These are phyloP conservation scores for Oxycera nigricornis DNA, from an alignment of 2,888 invertebrate species.

Conservation along the genomic window DNA sequence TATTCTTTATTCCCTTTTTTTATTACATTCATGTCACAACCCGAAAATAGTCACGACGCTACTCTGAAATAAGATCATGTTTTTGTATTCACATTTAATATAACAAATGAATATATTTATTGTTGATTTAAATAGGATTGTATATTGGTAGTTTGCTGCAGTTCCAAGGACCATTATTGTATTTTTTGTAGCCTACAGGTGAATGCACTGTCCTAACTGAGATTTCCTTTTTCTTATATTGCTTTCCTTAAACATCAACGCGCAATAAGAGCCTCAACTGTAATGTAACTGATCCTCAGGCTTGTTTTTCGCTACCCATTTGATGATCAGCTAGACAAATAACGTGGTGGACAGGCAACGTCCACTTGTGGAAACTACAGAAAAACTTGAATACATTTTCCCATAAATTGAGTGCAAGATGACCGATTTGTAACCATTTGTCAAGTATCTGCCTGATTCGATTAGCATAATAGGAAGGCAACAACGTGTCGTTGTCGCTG, in stretches of 20 bases:
- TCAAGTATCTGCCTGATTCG: constrained; percentile 41
- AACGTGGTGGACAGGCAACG: constrained; percentile 18
- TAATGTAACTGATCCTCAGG: constrained; percentile 11
- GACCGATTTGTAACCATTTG: constrained; percentile 42
- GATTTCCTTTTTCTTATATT: neutral
- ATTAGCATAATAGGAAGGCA: constrained; percentile 41
- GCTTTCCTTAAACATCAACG: neutral
- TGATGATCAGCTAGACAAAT: constrained; percentile 19
- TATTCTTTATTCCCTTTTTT: no score
- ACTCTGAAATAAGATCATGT: no score
- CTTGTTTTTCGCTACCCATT: neutral
- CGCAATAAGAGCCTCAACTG: neutral
- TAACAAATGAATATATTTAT: neutral
- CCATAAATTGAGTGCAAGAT: constrained; percentile 37
- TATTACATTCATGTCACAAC: no score
- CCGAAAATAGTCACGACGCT: no score
- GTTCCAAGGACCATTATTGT: no score
- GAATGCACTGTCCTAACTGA: neutral
- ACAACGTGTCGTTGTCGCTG: constrained; percentile 32
- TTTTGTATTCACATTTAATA: neutral
- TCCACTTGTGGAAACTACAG: neutral
- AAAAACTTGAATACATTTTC: constrained; percentile 28
- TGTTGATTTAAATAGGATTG: neutral
- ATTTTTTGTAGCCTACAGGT: no score
- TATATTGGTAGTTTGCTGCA: neutral